Base-by-base conservation (phyloP, 2,797 vertebrate genomes). In the Acropternis orthonyx region DNA sequence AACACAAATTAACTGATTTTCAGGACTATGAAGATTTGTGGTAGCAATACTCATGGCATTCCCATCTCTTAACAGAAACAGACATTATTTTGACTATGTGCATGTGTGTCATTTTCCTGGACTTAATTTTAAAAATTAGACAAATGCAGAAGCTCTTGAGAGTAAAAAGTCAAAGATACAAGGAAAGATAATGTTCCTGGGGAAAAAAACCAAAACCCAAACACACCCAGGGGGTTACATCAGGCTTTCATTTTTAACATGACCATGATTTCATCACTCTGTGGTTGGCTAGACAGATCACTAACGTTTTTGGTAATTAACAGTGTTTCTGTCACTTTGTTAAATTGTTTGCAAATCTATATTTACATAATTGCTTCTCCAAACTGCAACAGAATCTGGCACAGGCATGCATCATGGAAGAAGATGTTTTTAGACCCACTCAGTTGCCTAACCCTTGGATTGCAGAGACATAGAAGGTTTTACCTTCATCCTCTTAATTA, bases 321-420 rank as follows among this genome's bases (percentile, higher is more conserved):
- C 91, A 93, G 75, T 71, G 82, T 80, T 93, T 94, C 91, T 93
- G 75, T 95, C 94, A 96, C 92, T 96, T 95, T 17, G 61, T 93
- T 75, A 81, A 96, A 93, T 77, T 94, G 92, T 93, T 96, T 89
- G 78, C 81, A 94, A 92, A 91, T 94, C 96, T 96, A 94, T 96
- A 95, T 96, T 96, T 97, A 96, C 78, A 83, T 95, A 97, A 97
- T 96, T 96, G 84, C 84, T 91, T 83, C 92, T 92, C 87, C 92
- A 91, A 83, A 86, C 83, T 95, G 85, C 68, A 83, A 26, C 84
- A 94, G 93, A 90, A 93, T 79, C 88, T 95, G 93, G 68, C 91
- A 93, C 49, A 83, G 65, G 78, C 81, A n/a, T 83, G 68, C 14
- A 10, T 96, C 94, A 95, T 7, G 43, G 86, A 92, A 93, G 0